Conservation (phyloP, 2,113 vertebrate species). For the Tetraodon nigroviridis region DNA sequence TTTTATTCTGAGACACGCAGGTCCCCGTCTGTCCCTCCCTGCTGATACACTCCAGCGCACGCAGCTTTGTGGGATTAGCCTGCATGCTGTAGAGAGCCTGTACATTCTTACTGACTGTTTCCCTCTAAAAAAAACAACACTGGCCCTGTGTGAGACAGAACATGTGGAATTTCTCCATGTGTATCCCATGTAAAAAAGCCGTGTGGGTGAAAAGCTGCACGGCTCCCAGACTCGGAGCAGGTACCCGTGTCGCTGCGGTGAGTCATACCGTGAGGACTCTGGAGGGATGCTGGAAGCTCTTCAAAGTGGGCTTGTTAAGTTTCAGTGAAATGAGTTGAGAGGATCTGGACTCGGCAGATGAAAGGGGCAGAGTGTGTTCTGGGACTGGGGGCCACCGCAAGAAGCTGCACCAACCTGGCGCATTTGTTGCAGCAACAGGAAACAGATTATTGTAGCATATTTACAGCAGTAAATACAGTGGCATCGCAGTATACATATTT, state of each 20-base stretch:
- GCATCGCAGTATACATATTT: constrained; percentile 12
- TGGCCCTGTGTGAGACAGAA: constrained; percentile 2
- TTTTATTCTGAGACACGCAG: constrained; percentile 29
- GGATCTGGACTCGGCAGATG: constrained; percentile 44
- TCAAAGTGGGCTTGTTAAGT: constrained; percentile 51
- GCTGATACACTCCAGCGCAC: constrained; percentile 14
- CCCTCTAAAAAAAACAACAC: neutral
- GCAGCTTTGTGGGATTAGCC: constrained; percentile 2
- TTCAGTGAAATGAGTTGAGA: constrained; percentile 54
- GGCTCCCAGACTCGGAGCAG: constrained; percentile 33
- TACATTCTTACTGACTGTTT: neutral
- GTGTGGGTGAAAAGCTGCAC: constrained; percentile 14
- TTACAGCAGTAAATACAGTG: constrained; percentile 1
- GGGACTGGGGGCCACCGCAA: constrained; percentile 19
- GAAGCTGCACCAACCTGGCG: neutral
- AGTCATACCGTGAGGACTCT: constrained; percentile 31
- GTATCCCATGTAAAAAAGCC: constrained; percentile 20
- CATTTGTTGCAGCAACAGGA: neutral
- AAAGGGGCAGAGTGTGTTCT: constrained; percentile 31
- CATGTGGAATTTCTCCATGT: constrained; percentile 13
- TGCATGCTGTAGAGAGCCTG: constrained; percentile 11
- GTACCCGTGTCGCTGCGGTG: constrained; percentile 49
- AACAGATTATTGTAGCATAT: neutral
- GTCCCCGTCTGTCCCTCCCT: constrained; percentile 9
- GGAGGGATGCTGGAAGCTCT: constrained; percentile 43